Base-by-base conservation (phyloP, 2,888 invertebrate species). In the Vanessa cardui region DNA sequence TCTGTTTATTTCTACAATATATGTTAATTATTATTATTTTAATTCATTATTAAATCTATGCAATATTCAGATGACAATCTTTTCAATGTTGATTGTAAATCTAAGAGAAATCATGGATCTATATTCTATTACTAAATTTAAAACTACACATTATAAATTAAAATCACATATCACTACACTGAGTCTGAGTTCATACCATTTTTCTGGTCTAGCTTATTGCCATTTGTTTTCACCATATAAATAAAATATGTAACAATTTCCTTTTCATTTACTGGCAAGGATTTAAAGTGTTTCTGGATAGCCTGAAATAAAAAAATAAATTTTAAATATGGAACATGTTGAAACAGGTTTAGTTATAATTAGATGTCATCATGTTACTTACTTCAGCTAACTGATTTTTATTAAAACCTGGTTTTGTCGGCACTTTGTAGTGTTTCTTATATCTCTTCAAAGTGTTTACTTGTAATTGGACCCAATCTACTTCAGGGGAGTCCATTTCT, bases 311-410 rank as follows among this genome's bases (percentile, higher is more conserved):
- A 83, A 82, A 73, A 62, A 69, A 50, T 52, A 16, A 20, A 60
- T 16, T 56, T n/a, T 44, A 52, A 52, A 16, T 46, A 31, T 16
- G 31, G n/a, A 52, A 21, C 18, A 16, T 39, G 56, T 50, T 31
- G 21, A 21, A 18, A 18, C 49, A 18, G 8, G 18, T 49, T 8
- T 18, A 49, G 18, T 20, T n/a, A 20, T 18, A 20, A 20, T 8
- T 49, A 9, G 18, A 4, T 45, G 20, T 45, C 15, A 20, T 45
- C 20, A 46, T 21, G 58, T n/a, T 44, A 66, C 71, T 96, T 94
- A 99, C 98, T 94, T 99, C 99, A 74, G 98, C 98, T 81, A 99
- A 93, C 92, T 99, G 99, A 69, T 98, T 97, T 89, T 99, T 99
- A 84, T 98, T 99, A 77, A 98, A 94, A 44, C 98, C 98, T 58